These are phyloP conservation scores for Gouania willdenowi DNA, from an alignment of 2,797 vertebrate genomes.

Conservation along the genomic window DNA sequence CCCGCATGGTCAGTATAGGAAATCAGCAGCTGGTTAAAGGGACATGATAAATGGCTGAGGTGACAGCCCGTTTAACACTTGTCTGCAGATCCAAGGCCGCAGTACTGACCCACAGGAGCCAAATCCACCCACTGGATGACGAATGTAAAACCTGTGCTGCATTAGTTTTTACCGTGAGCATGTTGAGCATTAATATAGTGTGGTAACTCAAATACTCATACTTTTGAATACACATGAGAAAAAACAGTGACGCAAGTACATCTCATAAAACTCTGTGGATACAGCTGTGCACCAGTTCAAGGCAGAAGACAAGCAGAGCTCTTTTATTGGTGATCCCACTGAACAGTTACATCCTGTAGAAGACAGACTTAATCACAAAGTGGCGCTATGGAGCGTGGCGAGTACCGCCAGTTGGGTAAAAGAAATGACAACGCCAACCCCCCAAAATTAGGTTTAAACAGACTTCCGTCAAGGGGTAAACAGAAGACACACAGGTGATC, in stretches of 20 bases:
- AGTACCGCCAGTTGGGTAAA: too few relatives aligned
- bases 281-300: constrained; percentile 22
- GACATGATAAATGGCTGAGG: constrained; percentile 28
- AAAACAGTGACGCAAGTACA: not conserved
- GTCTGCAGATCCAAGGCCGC: constrained; percentile 6
- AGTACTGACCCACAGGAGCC: not conserved
- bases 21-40: constrained; percentile 35
- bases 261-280: constrained; percentile 28
- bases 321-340: constrained; percentile 28
- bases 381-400: too few relatives aligned
- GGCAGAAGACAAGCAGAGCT: constrained; percentile 4
- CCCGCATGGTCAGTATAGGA: constrained; percentile 6
- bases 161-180: too few relatives aligned
- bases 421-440: too few relatives aligned
- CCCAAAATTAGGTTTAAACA: too few relatives aligned
- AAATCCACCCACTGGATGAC: not conserved
- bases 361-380: too few relatives aligned
- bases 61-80: constrained; percentile 36
- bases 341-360: constrained; percentile 15
- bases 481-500: too few relatives aligned
- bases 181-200: not conserved
- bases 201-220: not conserved
- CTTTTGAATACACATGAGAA: constrained; percentile 8
- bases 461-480: too few relatives aligned
- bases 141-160: too few relatives aligned